A percentile compares a stretch with the other conserved stretches of the same genome.
Evolutionary conservation across 1,140 invertebrate species (phyloP).

Genomic region (Drosophila nebulosa): DNA sequence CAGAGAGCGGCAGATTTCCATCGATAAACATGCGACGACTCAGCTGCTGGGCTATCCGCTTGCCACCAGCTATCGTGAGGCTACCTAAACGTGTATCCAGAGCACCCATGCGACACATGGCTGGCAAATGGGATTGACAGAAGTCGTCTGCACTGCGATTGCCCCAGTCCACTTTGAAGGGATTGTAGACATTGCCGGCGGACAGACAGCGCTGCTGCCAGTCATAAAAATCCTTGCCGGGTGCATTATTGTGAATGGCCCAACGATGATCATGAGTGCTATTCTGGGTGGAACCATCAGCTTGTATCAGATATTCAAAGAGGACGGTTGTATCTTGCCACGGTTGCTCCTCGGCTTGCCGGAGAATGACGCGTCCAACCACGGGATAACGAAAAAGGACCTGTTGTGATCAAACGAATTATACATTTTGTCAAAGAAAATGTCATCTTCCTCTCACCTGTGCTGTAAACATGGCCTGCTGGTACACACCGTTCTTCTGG

Average conservation of each 20-base stretch:
- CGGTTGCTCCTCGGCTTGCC: conserved; percentile 90
- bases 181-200: conserved; percentile 90
- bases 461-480: conserved; percentile 87
- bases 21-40: conserved; percentile 92
- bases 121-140: conserved; percentile 83
- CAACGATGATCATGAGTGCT: conserved; percentile 89
- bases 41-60: conserved; percentile 83
- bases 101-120: conserved; percentile 86
- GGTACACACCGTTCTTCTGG: conserved; percentile 85
- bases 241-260: conserved; percentile 84
- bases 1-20: conserved; percentile 88
- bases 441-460: conserved; percentile 74
- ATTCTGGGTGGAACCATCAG: conserved; percentile 91
- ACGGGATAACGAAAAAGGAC: conserved; percentile 92
- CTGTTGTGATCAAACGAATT: background rate
- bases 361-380: conserved; percentile 91
- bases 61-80: conserved; percentile 88
- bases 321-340: conserved; percentile 90
- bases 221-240: conserved; percentile 94
- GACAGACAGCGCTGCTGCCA: conserved; percentile 93
- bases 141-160: conserved; percentile 82
- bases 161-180: conserved; percentile 86
- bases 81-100: conserved; percentile 86
- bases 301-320: conserved; percentile 90
- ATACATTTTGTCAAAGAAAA: background rate